Base-by-base conservation (phyloP, 2,888 invertebrate species). In the Andricus curvator region DNA sequence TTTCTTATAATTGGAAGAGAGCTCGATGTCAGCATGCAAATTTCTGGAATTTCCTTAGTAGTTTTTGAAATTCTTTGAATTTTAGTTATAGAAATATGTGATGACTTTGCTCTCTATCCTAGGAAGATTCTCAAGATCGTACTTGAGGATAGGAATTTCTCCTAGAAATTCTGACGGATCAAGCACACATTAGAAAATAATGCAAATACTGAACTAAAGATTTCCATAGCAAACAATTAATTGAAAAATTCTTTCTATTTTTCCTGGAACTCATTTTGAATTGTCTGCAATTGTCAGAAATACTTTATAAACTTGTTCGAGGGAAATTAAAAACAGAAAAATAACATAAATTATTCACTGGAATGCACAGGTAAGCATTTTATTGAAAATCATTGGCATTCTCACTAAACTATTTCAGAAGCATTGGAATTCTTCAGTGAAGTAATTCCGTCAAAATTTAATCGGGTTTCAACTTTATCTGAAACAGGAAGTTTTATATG, bases 21-120 rank as follows among this genome's bases (percentile, higher is more conserved):
- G n/a, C 4, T 20, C 20, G 51, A 20, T 56, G n/a, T 56, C n/a
- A n/a, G 56, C n/a, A n/a, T 51, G 33, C n/a, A 33, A 29, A 74
- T 74, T 29, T 56, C 56, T 56, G 33, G 74, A 74, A 74, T 74
- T 74, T 33, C 51, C n/a, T 33, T n/a, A 74, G 74, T n/a, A 51
- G 74, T 74, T 70, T 74, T 56, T 74, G 56, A 74, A 74, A 74
- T 74, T 74, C 74, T 51, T 74, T 5, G 48, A 74, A 74, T 74
- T 56, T 20, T 56, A 74, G 74, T 37, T 74, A n/a, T 51, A 74
- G 74, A 74, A 74, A 74, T 74, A 74, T 56, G 51, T n/a, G 33
- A 74, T 56, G 56, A 74, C 51, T 74, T 51, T 74, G 56, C 51
- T 33, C 56, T 74, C 33, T 74, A 74, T n/a, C 29, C 29, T 51